Base-by-base conservation (phyloP, 2,888 invertebrate species). In the Eledona agricola region DNA sequence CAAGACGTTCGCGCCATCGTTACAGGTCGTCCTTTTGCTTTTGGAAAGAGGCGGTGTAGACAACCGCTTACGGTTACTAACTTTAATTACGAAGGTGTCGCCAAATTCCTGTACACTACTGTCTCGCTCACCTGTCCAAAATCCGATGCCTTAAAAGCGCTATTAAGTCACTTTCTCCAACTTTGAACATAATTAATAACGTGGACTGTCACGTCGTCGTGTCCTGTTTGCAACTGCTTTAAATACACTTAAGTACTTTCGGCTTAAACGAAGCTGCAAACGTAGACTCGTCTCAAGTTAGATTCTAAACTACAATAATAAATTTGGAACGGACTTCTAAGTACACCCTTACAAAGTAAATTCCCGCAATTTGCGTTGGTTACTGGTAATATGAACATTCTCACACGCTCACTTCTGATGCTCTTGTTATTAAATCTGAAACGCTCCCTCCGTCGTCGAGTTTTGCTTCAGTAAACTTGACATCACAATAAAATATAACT, bases 31-130 rank as follows among this genome's bases (percentile, higher is more conserved):
- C 29, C 35, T 51, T 50, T 26, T 28, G 22, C 10, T 16, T 7
- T 25, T 13, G 3, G 19, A 40, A 38, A 22, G 54, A 53, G 19
- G 57, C 25, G 63, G 58, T 55, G 51, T 55, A 55, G 60, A 58
- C 53, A 46, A 58, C 55, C 54, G 54, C 56, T 57, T 55, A 58
- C 59, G 58, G 62, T 63, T 60, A 57, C 58, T 53, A 62, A 66
- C 61, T 68, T 68, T 67, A 68, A 68, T 68, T 68, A 66, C 61
- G 51, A 55, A 61, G 63, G 60, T 65, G 66, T 66, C 66, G 60
- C 61, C 50, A 60, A 66, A 68, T 66, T 68, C 66, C 68, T 46
- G 58, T 60, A 64, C 65, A 64, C 64, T 62, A 63, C 65, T 60
- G 52, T 60, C 55, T 52, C 51, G 42, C 59, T 62, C 59, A 58